Percentiles rank a stretch among this genome's conserved stretches.
Evolutionary conservation across 2,113 vertebrate species (phyloP).

Genomic region (Clarias macrocephalus): DNA sequence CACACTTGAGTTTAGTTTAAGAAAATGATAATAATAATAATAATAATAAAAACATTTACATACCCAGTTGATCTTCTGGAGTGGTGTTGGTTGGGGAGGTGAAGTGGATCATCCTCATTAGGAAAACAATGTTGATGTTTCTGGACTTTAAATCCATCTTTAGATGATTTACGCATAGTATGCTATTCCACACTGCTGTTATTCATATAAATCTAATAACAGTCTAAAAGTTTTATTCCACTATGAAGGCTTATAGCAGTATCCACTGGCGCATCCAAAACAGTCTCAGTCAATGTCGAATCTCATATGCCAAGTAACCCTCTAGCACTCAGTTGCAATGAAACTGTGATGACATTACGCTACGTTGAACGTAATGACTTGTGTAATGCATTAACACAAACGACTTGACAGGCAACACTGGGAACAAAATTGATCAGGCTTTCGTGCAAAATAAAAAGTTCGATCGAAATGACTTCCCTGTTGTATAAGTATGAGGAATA

Average conservation of each 20-base stretch:
- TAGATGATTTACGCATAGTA: slow-evolving; percentile 60
- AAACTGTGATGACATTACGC: slow-evolving; percentile 63
- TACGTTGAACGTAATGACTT: slow-evolving; percentile 59
- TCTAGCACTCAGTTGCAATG: slow-evolving; percentile 49
- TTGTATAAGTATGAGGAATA: neutral
- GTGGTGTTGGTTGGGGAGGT: slow-evolving; percentile 47
- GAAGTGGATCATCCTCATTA: slow-evolving; percentile 49
- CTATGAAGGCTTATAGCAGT: neutral
- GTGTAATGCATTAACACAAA: slow-evolving; percentile 49
- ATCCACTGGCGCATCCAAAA: neutral
- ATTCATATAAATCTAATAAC: neutral
- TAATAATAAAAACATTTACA: neutral
- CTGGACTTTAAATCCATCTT: slow-evolving; percentile 57
- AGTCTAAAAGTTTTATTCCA: neutral
- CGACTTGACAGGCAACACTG: slow-evolving; percentile 49
- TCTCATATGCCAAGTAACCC: neutral
- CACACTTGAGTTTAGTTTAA: neutral
- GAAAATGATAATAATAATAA: no score
- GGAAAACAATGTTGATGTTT: slow-evolving; percentile 54
- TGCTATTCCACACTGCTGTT: neutral
- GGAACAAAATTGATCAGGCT: slow-evolving; percentile 60
- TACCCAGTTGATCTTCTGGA: slow-evolving; percentile 33
- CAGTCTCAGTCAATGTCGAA: neutral
- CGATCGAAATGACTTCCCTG: neutral
- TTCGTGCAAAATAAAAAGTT: slow-evolving; percentile 53